Evolutionary conservation across 2,797 vertebrate species (phyloP), one percentile per base, ranked within the genome.

Genomic region (Bryconaethiops microstoma): DNA sequence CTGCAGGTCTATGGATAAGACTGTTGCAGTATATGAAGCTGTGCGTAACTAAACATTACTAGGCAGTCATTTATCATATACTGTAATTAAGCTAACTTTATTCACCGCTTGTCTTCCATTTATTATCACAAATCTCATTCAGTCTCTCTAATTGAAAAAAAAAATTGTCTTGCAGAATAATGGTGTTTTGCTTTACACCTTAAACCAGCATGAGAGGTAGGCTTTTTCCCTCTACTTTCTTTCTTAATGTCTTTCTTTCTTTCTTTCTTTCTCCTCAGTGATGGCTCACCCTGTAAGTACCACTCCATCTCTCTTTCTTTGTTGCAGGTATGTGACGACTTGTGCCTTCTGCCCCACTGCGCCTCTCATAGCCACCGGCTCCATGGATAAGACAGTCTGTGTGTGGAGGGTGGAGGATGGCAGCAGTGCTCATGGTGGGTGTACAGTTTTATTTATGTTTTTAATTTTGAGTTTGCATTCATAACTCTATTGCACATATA

Each of bases 341-440:
- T 99, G 97, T 87, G 92, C 94, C 80, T 97, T 97, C 92, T 96
- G 96, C 84, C 95, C 95, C 1, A 86, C 45, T 10, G 84, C 89
- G 16, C 93, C 93, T 1, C 90, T 98, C 78, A 94, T 99, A 75
- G 97, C 97, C 74, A 97, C 96, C 4, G 97, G 97, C 76, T 99
- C 98, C 23, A 99, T 99, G 98, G 97, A 99, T 88, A 99, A 98
- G 91, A 97, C 94, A 0, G 96, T 99, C 52, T 96, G 94, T 63
- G 91, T 99, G 87, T 99, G 97, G 97, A 95, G 92, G 48, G 85
- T 98, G 81, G 95, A 96, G 84, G 87, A 88, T 6, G 90, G 93
- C 81, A 83, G 88, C 65, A 83, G 86, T 74, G 83, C 48, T 75
- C 91, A 91, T 89, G 86, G 88, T 89, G 80, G 82, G 94, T 90